These are phyloP conservation scores for Dermolepida albohirtum DNA, from an alignment of 2,888 invertebrate species.

Conservation along the genomic window DNA sequence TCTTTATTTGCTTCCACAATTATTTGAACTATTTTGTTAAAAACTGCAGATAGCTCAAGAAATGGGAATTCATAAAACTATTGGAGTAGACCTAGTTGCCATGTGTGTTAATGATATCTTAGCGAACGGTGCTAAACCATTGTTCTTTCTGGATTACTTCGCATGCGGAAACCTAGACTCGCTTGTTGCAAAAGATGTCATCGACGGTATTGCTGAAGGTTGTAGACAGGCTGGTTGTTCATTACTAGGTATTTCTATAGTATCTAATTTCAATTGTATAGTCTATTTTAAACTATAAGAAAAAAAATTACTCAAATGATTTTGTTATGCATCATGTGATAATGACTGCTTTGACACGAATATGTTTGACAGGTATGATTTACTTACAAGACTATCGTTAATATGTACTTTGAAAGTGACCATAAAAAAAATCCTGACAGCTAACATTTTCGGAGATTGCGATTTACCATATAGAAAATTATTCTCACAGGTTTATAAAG, in stretches of 20 bases:
- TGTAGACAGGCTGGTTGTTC: conserved; percentile 89
- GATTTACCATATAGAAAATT: neutral
- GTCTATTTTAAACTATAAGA: no score
- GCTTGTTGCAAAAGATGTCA: conserved; percentile 79
- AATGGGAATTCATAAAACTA: conserved; percentile 80
- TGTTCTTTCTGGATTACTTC: conserved; percentile 97
- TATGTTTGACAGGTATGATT: no score
- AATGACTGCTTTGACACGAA: no score
- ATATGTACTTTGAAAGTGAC: no score
- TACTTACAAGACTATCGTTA: no score
- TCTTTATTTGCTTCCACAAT: neutral
- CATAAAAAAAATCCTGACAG: no score
- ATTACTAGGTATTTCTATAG: conserved; percentile 72
- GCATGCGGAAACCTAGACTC: conserved; percentile 90
- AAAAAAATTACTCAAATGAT: no score
- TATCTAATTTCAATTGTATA: conserved; percentile 15
- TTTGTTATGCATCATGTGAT: no score
- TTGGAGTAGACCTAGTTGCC: conserved; percentile 96
- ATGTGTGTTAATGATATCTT: conserved; percentile 98
- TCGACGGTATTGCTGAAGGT: conserved; percentile 89
- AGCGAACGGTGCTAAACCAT: conserved; percentile 94
- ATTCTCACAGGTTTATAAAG: neutral
- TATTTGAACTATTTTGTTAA: conserved; percentile 4
- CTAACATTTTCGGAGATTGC: no score
- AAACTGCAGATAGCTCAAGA: conserved; percentile 84